Base-by-base conservation (phyloP, 2,888 invertebrate species). In the Cenopis cana region DNA sequence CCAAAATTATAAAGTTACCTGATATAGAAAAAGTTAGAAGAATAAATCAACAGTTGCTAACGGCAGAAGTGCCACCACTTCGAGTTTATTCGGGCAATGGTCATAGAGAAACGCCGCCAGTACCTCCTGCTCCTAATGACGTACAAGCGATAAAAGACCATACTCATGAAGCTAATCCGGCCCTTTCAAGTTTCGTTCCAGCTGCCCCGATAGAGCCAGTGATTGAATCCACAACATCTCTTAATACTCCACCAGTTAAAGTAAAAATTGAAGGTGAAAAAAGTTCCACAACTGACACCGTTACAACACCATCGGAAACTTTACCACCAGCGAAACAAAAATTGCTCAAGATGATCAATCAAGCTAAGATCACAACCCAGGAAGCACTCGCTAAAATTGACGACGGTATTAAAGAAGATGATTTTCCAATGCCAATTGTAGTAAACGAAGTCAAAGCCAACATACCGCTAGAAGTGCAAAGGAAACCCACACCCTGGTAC, bases 11-110 rank as follows among this genome's bases (percentile, higher is more conserved):
- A 56, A 85, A 84, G 69, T 78, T 90, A 38, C 89, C 89, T 10
- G 84, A 90, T 74, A 87, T 88, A 73, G 78, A 83, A 1, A 80
- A 88, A 75, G 83, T 90, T 50, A 83, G 89, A 18, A 82, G 83
- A 14, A 82, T 86, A 14, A 91, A 92, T 73, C 86, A 90, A 78
- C 80, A 81, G n/a, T 77, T 92, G 60, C 79, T 87, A 3, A 88
- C 86, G 18, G 90, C 89, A 1, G 88, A 90, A 82, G 86, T 91
- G 0, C 81, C 86, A 8, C 91, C 92, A 1, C 84, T 90, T 52
- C 81, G 79, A 74, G 62, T 80, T 9, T 74, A 76, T 52, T 75
- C 73, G 29, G 74, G 38, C 29, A 62, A 4, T n/a, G n/a, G 49
- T 65, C 72, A 36, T 11, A 24, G 38, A 24, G 36, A n/a, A 36